Percentiles rank a stretch among this genome's conserved stretches.
Evolutionary conservation across 37 sponge, comb jelly and placozoan genomes (phyloP).

Genomic region (Mnemiopsis leidyi): DNA sequence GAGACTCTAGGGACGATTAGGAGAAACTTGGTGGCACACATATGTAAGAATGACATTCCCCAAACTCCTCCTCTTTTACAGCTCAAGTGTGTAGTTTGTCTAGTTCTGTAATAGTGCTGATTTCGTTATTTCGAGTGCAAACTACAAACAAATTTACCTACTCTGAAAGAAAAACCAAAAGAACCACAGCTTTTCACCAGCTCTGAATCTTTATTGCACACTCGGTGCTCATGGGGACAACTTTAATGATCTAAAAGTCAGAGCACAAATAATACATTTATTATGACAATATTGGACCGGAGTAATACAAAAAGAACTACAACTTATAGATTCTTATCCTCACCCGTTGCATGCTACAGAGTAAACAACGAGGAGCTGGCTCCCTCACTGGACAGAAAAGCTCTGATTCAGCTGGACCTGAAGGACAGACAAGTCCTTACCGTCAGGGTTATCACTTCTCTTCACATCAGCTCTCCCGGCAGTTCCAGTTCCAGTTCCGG

Average conservation of each 20-base stretch:
- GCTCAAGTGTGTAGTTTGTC: conserved; percentile 6
- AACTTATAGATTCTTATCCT: no score
- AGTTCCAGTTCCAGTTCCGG: not conserved
- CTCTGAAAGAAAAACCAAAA: no score
- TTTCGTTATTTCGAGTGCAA: no score
- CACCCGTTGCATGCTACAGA: not conserved
- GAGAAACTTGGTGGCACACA: not conserved
- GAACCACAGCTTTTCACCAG: no score
- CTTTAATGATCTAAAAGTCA: no score
- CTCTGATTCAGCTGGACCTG: conserved; percentile 43
- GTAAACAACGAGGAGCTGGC: conserved; percentile 8
- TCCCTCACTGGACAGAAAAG: conserved; percentile 11
- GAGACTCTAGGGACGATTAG: conserved; percentile 12
- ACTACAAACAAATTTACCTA: no score
- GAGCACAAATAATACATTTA: no score
- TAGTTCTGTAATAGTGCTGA: no score
- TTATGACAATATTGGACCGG: no score
- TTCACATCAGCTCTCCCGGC: not conserved
- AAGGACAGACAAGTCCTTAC: conserved; percentile 54
- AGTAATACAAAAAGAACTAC: no score
- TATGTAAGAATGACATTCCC: not conserved
- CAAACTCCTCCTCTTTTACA: conserved; percentile 16
- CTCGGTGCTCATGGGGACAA: no score
- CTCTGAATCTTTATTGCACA: no score
- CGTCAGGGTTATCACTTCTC: not conserved